Evolutionary conservation across 2,113 vertebrate species (phyloP), one percentile per base, ranked within the genome.

Genomic region (Hypocryptadius cinnamomeus): DNA sequence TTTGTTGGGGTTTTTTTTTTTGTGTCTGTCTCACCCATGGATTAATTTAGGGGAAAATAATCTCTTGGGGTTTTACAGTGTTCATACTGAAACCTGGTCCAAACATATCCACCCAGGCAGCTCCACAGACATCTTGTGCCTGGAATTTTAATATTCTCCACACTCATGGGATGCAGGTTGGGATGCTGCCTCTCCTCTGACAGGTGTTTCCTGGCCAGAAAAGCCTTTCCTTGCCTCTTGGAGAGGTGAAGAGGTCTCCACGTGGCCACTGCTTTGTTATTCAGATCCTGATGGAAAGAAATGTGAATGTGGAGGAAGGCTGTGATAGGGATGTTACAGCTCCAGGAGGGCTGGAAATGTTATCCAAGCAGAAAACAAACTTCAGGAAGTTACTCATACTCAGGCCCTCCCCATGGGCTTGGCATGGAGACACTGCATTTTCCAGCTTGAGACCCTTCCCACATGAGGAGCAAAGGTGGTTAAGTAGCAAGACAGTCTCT

Each of bases 91-190:
- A 66, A 87, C 16, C 17, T 1, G 4, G 12, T 5, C 5, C 5
- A 17, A 73, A 59, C 15, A 42, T 28, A 80, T 61, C 65, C 54
- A 90, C 47, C 30, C n/a, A 69, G 12, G 0, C 8, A 24, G 30
- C 50, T 57, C 44, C 50, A 70, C 48, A 44, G 51, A 18, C 42
- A 21, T 63, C 77, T 33, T 70, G 42, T 1, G 3, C 42, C 56
- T 84, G 77, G 1, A 14, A 40, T 81, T 84, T 79, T 17, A 50
- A 59, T 47, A 15, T 33, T 90, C 69, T 42, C 23, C 64, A 45
- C 1, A 1, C 33, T 80, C 10, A 0, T 45, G 1, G 4, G 54
- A 68, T 0, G 0, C 54, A 73, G 0, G 2, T 8, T 77, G 60
- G 51, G 86, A 82, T 37, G 39, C 65, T 79, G 39, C 47, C 42